phyloP scores from a whole-genome alignment of 2,888 invertebrate genomes.

The Diachrysia chrysitis region DNA sequence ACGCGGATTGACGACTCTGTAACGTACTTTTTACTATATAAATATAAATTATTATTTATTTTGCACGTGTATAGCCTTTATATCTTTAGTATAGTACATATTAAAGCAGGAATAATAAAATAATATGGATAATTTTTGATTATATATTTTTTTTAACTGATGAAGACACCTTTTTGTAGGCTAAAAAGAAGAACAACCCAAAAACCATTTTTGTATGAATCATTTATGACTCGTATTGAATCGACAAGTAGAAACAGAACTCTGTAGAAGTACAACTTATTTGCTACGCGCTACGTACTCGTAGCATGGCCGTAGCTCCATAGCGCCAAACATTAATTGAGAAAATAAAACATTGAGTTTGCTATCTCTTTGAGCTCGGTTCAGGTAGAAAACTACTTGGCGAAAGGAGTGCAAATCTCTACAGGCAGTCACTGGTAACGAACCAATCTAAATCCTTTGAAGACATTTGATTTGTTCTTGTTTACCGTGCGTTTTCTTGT shows the following conservation, averaged over 20 bases:
- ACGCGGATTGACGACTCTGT: too few species aligned
- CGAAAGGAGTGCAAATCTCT: conserved; percentile 34
- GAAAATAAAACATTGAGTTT: conserved; percentile 29
- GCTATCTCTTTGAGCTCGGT: conserved; percentile 29
- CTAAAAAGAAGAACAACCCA: too few species aligned
- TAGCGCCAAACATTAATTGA: conserved; percentile 42
- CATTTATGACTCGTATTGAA: neutral
- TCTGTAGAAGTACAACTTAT: neutral
- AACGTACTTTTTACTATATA: too few species aligned
- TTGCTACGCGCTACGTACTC: conserved; percentile 30
- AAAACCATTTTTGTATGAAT: too few species aligned
- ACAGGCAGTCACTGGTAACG: conserved; percentile 32
- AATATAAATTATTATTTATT: too few species aligned
- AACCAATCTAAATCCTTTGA: conserved; percentile 38
- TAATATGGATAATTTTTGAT: too few species aligned
- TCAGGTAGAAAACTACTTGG: conserved; percentile 41
- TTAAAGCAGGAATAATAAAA: too few species aligned
- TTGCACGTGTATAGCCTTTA: too few species aligned
- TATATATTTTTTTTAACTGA: too few species aligned
- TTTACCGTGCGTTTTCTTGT: conserved; percentile 9
- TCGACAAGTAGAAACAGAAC: neutral
- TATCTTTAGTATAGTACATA: too few species aligned
- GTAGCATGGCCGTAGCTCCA: conserved; percentile 42
- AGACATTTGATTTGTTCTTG: conserved; percentile 39
- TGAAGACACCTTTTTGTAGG: too few species aligned